A percentile compares a stretch with the other conserved stretches of the same genome.
These are phyloP conservation scores for Bostrychus sinensis DNA, from an alignment of 2,113 vertebrate genomes.

Conservation along the genomic window DNA sequence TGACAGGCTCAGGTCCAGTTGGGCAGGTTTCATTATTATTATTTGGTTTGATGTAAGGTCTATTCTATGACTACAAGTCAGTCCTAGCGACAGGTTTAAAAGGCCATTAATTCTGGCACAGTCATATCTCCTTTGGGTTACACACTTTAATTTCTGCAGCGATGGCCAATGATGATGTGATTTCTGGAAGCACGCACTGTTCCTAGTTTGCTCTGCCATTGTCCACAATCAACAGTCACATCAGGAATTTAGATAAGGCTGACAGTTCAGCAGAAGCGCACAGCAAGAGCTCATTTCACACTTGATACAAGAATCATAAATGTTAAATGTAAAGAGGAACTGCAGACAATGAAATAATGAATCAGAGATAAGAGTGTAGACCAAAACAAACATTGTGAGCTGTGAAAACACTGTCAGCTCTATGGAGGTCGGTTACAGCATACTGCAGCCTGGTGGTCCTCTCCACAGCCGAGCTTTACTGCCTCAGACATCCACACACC, in stretches of 20 bases:
- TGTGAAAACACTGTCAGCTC: slow-evolving; percentile 23
- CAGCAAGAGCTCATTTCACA: slow-evolving; percentile 41
- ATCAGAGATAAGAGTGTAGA: slow-evolving; percentile 3
- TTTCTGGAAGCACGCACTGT: slow-evolving; percentile 14
- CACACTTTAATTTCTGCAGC: slow-evolving; percentile 18
- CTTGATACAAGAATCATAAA: background rate
- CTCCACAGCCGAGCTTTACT: slow-evolving; percentile 42
- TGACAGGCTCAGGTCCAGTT: too few species aligned
- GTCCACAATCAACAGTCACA: slow-evolving; percentile 54
- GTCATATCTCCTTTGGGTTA: background rate
- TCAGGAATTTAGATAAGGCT: slow-evolving; percentile 53
- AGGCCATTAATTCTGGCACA: slow-evolving; percentile 25
- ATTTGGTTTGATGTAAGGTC: too few species aligned
- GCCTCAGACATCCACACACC: slow-evolving; percentile 11
- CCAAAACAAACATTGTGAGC: slow-evolving; percentile 15
- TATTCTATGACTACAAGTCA: too few species aligned
- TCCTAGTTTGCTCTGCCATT: slow-evolving; percentile 33
- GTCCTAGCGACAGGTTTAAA: background rate
- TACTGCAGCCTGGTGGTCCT: slow-evolving; percentile 36
- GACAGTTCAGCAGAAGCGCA: slow-evolving; percentile 38
- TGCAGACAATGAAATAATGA: background rate
- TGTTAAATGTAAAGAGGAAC: too few species aligned
- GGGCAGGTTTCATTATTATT: too few species aligned
- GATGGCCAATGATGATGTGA: slow-evolving; percentile 13
- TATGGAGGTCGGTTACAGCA: slow-evolving; percentile 32